Percentiles rank a stretch among this genome's conserved stretches.
Conservation (phyloP, 1,140 invertebrate genomes). For the Pogonomyrmex barbatus region DNA sequence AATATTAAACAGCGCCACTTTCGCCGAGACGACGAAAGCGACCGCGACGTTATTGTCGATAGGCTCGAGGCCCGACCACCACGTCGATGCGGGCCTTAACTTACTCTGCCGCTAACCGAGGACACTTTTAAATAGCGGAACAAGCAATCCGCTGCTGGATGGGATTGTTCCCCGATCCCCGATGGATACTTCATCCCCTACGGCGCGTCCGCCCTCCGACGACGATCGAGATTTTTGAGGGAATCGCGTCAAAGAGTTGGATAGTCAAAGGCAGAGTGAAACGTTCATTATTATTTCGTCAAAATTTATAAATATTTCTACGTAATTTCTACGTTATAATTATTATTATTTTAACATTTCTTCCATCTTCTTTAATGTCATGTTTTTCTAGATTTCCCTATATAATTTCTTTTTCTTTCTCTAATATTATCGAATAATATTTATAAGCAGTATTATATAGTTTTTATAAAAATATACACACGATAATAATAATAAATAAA, state of each 20-base stretch:
- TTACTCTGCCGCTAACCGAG: slow-evolving; percentile 62
- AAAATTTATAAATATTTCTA: not conserved
- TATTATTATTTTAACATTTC: not conserved
- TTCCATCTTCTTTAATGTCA: not conserved
- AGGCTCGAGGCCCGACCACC: slow-evolving; percentile 65
- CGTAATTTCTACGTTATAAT: too few relatives aligned
- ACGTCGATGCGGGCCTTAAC: slow-evolving; percentile 68
- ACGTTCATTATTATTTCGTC: not conserved
- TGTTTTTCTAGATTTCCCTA: not conserved
- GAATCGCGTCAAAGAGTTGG: slow-evolving; percentile 30
- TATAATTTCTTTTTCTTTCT: not conserved
- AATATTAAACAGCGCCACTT: slow-evolving; percentile 83
- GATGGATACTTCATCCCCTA: slow-evolving; percentile 76
- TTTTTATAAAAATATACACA: not conserved
- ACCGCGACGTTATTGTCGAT: slow-evolving; percentile 72
- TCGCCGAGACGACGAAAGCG: slow-evolving; percentile 63
- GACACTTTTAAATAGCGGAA: slow-evolving; percentile 81
- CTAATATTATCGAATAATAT: not conserved
- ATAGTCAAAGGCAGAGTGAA: not conserved
- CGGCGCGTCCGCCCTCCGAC: slow-evolving; percentile 29
- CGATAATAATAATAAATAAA: not conserved
- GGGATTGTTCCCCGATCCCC: slow-evolving; percentile 73
- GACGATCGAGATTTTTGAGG: slow-evolving; percentile 8
- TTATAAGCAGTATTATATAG: not conserved
- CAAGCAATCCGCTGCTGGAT: slow-evolving; percentile 78